Percentiles rank a stretch among this genome's conserved stretches.
These are phyloP conservation scores for Sitodiplosis mosellana DNA, from an alignment of 1,140 invertebrate genomes.

Conservation along the genomic window DNA sequence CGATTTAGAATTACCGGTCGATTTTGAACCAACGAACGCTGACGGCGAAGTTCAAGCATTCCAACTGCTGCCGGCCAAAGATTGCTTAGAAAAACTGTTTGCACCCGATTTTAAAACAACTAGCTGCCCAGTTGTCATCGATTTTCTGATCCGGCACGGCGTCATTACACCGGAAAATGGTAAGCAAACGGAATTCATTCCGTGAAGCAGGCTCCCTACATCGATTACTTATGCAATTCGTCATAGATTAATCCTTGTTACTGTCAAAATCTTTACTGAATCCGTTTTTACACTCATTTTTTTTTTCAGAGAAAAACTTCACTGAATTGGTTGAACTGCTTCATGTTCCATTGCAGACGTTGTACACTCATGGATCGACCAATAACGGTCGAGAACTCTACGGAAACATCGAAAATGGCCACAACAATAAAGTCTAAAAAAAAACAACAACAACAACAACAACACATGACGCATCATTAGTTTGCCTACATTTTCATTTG, in stretches of 20 bases:
- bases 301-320: constrained; percentile 54
- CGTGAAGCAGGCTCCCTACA: too few species aligned
- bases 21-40: constrained; percentile 74
- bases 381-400: not conserved
- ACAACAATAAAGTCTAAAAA: not conserved
- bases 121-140: constrained; percentile 71
- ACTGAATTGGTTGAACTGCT: constrained; percentile 66
- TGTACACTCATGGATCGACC: constrained; percentile 31
- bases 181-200: too few species aligned
- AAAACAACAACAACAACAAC: too few species aligned
- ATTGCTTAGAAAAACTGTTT: constrained; percentile 61
- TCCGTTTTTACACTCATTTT: constrained; percentile 4
- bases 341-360: constrained; percentile 64
- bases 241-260: not conserved
- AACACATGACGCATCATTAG: too few species aligned
- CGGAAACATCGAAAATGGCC: constrained; percentile 2
- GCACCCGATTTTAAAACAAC: constrained; percentile 81
- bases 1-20: constrained; percentile 74
- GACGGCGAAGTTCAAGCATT: constrained; percentile 88
- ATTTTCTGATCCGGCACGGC: constrained; percentile 82
- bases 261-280: constrained; percentile 3
- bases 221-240: too few species aligned
- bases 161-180: constrained; percentile 75
- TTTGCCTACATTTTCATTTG: too few species aligned
- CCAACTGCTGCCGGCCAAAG: constrained; percentile 60